A percentile compares a stretch with the other conserved stretches of the same genome.
phyloP scores from a whole-genome alignment of 30 jellyfish, hydroid and myxozoan species.

The Turritopsis dohrnii region DNA sequence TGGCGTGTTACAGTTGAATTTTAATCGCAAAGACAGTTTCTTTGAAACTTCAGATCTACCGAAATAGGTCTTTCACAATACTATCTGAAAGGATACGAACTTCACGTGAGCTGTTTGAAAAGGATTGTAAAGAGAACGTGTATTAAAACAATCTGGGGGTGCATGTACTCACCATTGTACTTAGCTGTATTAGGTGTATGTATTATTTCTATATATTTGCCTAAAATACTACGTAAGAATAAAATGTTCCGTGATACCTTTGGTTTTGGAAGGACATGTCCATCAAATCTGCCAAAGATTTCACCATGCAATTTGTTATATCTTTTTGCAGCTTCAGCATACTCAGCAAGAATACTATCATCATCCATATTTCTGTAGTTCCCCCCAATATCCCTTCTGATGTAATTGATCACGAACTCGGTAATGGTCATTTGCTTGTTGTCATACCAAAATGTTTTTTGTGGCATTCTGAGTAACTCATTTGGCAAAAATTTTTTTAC shows the following conservation, averaged over 20 bases:
- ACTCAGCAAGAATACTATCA: neutral
- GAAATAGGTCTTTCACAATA: too few species aligned
- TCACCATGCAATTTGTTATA: conserved; percentile 36
- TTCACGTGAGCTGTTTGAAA: too few species aligned
- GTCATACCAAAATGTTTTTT: conserved; percentile 46
- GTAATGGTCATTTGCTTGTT: conserved; percentile 15
- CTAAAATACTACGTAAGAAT: too few species aligned
- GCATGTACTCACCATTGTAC: neutral
- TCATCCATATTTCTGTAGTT: neutral
- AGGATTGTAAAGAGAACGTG: too few species aligned
- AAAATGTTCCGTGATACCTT: conserved; percentile 16
- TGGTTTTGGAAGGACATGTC: conserved; percentile 83
- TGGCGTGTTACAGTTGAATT: too few species aligned
- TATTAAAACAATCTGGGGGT: too few species aligned
- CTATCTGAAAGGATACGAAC: too few species aligned
- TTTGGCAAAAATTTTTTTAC: conserved; percentile 39
- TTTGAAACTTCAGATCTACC: too few species aligned
- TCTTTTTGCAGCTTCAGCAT: conserved; percentile 18
- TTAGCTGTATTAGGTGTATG: neutral
- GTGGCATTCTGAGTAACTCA: conserved; percentile 39
- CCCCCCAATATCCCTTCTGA: neutral
- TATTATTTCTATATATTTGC: neutral
- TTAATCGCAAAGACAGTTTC: too few species aligned
- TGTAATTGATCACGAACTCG: conserved; percentile 6
- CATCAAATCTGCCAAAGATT: conserved; percentile 64